A percentile compares a stretch with the other conserved stretches of the same genome.
phyloP scores from a whole-genome alignment of 2,888 invertebrate genomes.

The Phragmatobia fuliginosa region DNA sequence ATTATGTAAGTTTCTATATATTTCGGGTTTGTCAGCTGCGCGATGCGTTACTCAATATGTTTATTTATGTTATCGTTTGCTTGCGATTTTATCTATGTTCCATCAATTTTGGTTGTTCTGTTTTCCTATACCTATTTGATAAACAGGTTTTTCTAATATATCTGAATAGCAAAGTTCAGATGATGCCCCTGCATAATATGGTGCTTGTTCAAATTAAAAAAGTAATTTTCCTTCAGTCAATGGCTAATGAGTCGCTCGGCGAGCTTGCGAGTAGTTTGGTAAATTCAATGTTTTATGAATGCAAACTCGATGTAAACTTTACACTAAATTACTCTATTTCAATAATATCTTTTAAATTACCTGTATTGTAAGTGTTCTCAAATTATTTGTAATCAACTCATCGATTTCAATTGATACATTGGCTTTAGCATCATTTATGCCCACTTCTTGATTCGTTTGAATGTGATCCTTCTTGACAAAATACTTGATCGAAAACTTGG shows the following conservation, averaged over 20 bases:
- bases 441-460: not conserved
- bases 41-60: not conserved
- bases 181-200: not conserved
- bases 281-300: constrained; percentile 36
- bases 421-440: not conserved
- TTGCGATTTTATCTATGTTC: not conserved
- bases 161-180: not conserved
- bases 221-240: constrained; percentile 16
- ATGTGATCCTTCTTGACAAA: not conserved
- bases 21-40: not conserved
- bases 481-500: not conserved
- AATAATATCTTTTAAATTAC: constrained; percentile 19
- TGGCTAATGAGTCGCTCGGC: constrained; percentile 16
- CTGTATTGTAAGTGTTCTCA: not conserved
- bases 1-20: not conserved
- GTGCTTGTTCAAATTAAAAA: constrained; percentile 6
- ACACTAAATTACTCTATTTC: constrained; percentile 27
- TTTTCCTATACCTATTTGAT: not conserved
- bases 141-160: too few relatives aligned
- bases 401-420: not conserved
- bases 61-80: not conserved
- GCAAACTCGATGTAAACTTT: constrained; percentile 27
- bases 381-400: not conserved
- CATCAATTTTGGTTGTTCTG: not conserved
- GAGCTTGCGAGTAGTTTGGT: constrained; percentile 41